Evolutionary conservation across 2,888 invertebrate genomes (phyloP), one percentile per base, ranked within the genome.

Genomic region (Electrophaes corylata): DNA sequence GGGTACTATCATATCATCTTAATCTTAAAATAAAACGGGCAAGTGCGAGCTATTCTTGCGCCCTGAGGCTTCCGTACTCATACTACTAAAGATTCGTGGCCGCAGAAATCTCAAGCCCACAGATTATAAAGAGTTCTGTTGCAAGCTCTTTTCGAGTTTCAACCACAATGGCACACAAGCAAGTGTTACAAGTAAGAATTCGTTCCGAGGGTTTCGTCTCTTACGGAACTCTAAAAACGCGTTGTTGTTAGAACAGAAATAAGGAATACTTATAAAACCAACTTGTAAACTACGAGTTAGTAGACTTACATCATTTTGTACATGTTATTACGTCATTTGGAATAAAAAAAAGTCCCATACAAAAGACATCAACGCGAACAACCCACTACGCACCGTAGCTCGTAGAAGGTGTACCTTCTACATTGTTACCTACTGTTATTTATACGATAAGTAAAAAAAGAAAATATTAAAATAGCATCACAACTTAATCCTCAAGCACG

Each of bases 361-460:
- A 45, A 49, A 49, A 56, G 56, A 56, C 12, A 20, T 49, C n/a
- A 56, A 56, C 56, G 56, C 49, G 44, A 31, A 11, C 16, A 31
- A 8, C 29, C 35, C 2, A 33, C 47, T 54, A 56, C 55, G 37
- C 26, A 8, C 8, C 19, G 16, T 35, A 45, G 31, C 45, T 16
- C 31, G 18, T 45, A 18, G 18, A n/a, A 8, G 11, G n/a, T n/a
- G n/a, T n/a, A n/a, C n/a, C n/a, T n/a, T n/a, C n/a, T n/a, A n/a
- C n/a, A n/a, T n/a, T n/a, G n/a, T n/a, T n/a, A n/a, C n/a, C n/a
- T n/a, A n/a, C n/a, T n/a, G n/a, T 47, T 6, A n/a, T 35, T 3
- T 20, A 31, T 3, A 1, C 3, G 10, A 31, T 11, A 31, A 11
- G 3, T 29, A 6, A 2, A 29, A 4, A 29, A 29, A 29, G 6